Evolutionary conservation across 2,113 vertebrate species (phyloP), one percentile per base, ranked within the genome.

Genomic region (Lonchura striata): DNA sequence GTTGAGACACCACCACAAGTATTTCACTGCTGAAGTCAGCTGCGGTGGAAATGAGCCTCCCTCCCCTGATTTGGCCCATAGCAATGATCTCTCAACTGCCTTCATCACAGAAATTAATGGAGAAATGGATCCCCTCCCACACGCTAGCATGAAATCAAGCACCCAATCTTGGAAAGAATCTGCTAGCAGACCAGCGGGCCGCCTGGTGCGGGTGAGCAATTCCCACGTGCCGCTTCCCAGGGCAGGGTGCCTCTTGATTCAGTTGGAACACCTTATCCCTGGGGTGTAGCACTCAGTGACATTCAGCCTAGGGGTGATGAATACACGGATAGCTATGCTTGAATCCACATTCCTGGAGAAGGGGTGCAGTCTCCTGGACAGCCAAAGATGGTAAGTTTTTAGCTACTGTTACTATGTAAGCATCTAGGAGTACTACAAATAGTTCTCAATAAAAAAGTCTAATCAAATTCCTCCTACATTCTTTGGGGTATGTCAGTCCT

Each of bases 341-440:
- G 27, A 61, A 74, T 94, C 59, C 39, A 16, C 89, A 85, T 96
- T 96, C 94, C 75, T 82, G 79, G 64, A 76, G 81, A 91, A 91
- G 59, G 82, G 52, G 91, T 94, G 93, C 82, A 95, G 93, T 85
- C 78, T 91, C 42, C 68, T 80, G 71, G 68, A n/a, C 39, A 23
- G 52, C 82, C 88, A 86, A 95, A 95, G 79, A 90, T 66, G 76
- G 92, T 25, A 72, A 88, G 79, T 93, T 94, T 94, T 91, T 96
- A 96, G 75, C 81, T 95, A 91, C 92, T 88, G 90, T 91, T 93
- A 89, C 93, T 94, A 79, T 95, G 85, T 94, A 94, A 80, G 84
- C 78, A 85, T 90, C 41, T 54, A 66, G 27, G 57, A 85, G 57
- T 91, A 74, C 94, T 88, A 69, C 46, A 69, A 65, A 64, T 71